Base-by-base conservation (phyloP, 2,113 vertebrate species). In the Apaloderma vittatum region DNA sequence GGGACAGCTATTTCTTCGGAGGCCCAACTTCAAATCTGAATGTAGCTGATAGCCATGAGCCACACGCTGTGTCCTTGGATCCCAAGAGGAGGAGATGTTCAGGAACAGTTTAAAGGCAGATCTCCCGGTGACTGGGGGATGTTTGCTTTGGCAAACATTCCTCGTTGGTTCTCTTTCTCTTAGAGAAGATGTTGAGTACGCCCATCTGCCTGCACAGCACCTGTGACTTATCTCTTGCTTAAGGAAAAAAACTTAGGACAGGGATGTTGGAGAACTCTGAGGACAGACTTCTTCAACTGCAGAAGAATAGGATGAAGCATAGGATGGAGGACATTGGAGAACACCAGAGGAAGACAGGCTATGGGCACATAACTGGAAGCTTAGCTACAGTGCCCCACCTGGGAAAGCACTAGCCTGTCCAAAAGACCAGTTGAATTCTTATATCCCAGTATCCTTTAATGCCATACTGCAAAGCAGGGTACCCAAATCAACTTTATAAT, bases 181-280 rank as follows among this genome's bases (percentile, higher is more conserved):
- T 24, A 16, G 17, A 37, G 51, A 55, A 61, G 16, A 59, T 73
- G 76, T 55, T 36, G 40, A 30, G 43, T 16, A 11, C 12, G 30
- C 2, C 14, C 37, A 20, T 6, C n/a, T 0, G 0, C 45, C 67
- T 70, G 46, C 37, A 40, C 15, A 43, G 24, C 9, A 51, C 27
- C 55, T 78, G 37, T 1, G n/a, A 13, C 19, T 81, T 52, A 37
- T 51, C 15, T n/a, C 55, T 71, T 26, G 2, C 23, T 54, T 40
- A 63, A 23, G 22, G 65, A 72, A 68, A 57, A n/a, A 75, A 36
- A 48, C 4, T 9, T 1, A 8, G 81, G 26, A 12, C 62, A 40
- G 21, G 4, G 12, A 37, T 65, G 61, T 21, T 92, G 85, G 34
- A 51, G 34, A 75, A 15, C 43, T 48, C 54, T 2, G 15, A 70